Percentiles rank a stretch among this genome's conserved stretches.
Conservation (phyloP, 2,113 vertebrate species). For the Alethe diademata region DNA sequence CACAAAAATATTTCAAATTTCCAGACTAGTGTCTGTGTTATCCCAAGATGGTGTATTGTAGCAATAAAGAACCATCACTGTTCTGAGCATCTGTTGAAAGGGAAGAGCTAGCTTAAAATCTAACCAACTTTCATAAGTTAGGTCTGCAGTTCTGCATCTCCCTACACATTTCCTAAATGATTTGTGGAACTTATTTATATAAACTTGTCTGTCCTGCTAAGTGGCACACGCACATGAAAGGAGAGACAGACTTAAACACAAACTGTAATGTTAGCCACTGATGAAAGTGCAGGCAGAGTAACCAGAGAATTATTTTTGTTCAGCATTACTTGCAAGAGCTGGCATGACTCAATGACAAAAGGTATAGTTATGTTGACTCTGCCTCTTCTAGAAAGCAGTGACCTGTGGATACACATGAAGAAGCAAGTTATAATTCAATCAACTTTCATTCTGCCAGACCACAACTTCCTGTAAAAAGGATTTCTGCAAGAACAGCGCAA, state of each 20-base stretch:
- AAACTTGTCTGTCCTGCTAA: background rate
- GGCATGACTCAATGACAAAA: background rate
- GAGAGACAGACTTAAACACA: background rate
- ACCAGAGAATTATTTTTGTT: background rate
- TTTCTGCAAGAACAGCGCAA: background rate
- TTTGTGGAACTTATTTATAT: background rate
- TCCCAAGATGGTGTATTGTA: background rate
- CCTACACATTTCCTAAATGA: background rate
- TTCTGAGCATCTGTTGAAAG: background rate
- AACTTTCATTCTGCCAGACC: background rate
- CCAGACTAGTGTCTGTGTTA: background rate
- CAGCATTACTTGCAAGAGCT: background rate
- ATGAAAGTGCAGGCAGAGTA: background rate
- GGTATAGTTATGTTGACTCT: background rate
- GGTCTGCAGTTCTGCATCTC: background rate
- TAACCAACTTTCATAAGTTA: background rate
- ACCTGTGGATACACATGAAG: background rate
- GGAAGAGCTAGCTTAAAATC: background rate
- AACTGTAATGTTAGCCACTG: background rate
- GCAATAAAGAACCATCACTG: background rate
- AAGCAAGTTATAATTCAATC: background rate
- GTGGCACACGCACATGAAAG: background rate
- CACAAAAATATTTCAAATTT: background rate
- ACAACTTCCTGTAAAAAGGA: background rate
- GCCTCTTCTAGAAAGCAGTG: background rate